Percentiles rank a stretch among this genome's conserved stretches.
phyloP scores from a whole-genome alignment of 2,113 vertebrate species.

The Epinephelus lanceolatus region DNA sequence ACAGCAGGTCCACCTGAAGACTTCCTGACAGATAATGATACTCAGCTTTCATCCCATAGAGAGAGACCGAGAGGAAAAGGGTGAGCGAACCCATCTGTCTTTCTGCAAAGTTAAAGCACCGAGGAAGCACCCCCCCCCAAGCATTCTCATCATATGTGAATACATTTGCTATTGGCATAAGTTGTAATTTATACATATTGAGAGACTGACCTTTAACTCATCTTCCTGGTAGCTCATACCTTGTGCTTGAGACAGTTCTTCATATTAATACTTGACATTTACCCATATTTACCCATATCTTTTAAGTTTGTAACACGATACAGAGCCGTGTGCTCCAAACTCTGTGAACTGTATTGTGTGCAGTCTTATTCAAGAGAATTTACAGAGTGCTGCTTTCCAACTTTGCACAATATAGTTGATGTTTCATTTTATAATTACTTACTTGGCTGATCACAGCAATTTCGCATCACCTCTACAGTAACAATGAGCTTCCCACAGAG shows the following conservation, averaged over 20 bases:
- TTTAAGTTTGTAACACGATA: constrained; percentile 2
- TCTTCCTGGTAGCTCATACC: background rate
- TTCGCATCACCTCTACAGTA: constrained; percentile 49
- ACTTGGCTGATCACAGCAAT: constrained; percentile 52
- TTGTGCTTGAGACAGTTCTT: background rate
- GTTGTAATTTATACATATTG: background rate
- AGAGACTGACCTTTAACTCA: background rate
- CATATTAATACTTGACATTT: constrained; percentile 8
- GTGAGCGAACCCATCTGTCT: constrained; percentile 64
- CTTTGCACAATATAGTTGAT: constrained; percentile 20
- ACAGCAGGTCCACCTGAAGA: constrained; percentile 57
- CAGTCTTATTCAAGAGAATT: constrained; percentile 18
- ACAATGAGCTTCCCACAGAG: constrained; percentile 52
- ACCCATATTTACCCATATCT: background rate
- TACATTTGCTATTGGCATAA: background rate
- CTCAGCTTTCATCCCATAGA: constrained; percentile 25
- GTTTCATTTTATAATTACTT: constrained; percentile 47
- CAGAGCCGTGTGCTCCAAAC: background rate
- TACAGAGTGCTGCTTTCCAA: constrained; percentile 24
- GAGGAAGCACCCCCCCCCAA: constrained; percentile 38
- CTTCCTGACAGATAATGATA: constrained; percentile 57
- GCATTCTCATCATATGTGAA: background rate
- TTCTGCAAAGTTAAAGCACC: constrained; percentile 61
- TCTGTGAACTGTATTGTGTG: background rate
- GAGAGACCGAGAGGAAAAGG: constrained; percentile 19